Percentiles rank a stretch among this genome's conserved stretches.
These are phyloP conservation scores for Neostethus bicornis DNA, from an alignment of 2,797 vertebrate species.

Conservation along the genomic window DNA sequence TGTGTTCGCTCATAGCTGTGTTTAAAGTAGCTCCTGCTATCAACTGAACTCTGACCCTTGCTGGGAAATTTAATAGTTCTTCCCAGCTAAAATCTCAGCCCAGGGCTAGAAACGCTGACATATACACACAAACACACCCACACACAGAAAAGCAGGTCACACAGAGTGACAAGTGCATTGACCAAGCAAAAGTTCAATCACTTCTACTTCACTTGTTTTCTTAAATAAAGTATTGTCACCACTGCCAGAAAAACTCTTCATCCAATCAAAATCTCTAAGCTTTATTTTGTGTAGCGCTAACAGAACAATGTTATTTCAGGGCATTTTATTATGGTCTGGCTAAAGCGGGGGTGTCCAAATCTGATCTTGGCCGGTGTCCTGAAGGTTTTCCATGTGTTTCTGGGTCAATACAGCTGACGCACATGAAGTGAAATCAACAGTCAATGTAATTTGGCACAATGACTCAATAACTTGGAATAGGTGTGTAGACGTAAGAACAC, in stretches of 20 bases:
- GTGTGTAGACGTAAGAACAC: too few relatives aligned
- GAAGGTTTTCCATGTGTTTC: too few relatives aligned
- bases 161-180: constrained; percentile 58
- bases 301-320: too few relatives aligned
- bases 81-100: constrained; percentile 60
- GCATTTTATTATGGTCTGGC: too few relatives aligned
- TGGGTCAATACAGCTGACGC: too few relatives aligned
- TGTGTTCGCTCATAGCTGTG: constrained; percentile 4
- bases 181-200: constrained; percentile 57
- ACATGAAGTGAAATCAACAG: too few relatives aligned
- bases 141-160: constrained; percentile 61
- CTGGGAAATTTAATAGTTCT: constrained; percentile 36
- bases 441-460: too few relatives aligned
- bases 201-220: constrained; percentile 52
- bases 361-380: too few relatives aligned
- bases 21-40: constrained; percentile 55
- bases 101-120: constrained; percentile 45
- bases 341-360: too few relatives aligned
- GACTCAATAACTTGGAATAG: too few relatives aligned
- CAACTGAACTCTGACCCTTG: constrained; percentile 55
- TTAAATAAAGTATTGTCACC: constrained; percentile 19
- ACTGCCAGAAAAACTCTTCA: not conserved
- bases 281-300: too few relatives aligned
- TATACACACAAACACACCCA: constrained; percentile 18
- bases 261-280: not conserved